These are phyloP conservation scores for Pentalonia nigronervosa DNA, from an alignment of 1,140 invertebrate species.

Conservation along the genomic window DNA sequence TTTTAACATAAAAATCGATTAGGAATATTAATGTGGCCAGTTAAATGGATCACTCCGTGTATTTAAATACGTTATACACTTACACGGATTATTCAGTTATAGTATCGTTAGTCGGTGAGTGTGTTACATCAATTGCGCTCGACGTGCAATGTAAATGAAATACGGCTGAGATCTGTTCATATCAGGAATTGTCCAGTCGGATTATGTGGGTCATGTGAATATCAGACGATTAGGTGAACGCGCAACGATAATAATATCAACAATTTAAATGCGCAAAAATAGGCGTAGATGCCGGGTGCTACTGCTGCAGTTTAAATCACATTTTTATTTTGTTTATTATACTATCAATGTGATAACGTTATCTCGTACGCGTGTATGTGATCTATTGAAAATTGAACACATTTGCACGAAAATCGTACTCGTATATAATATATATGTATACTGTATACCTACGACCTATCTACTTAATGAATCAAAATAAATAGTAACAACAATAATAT, in stretches of 20 bases:
- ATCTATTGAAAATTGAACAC: not conserved
- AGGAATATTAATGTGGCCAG: not conserved
- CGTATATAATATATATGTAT: not conserved
- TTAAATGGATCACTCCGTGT: not conserved
- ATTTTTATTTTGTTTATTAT: not conserved
- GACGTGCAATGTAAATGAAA: not conserved
- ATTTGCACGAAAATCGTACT: not conserved
- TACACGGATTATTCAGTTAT: not conserved
- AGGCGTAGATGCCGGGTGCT: not conserved
- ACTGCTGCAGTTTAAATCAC: conserved; percentile 4
- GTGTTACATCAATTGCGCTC: not conserved
- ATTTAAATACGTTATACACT: not conserved
- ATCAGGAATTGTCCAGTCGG: conserved; percentile 8
- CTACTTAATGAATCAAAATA: not conserved
- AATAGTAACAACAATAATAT: conserved; percentile 12
- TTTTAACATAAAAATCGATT: not conserved
- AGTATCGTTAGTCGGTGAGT: not conserved
- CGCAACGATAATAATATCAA: not conserved
- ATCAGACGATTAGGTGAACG: conserved; percentile 17
- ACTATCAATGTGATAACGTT: not conserved
- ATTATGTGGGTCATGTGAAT: conserved; percentile 38
- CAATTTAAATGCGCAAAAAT: not conserved
- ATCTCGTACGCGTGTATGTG: not conserved
- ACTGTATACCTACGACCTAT: no score
- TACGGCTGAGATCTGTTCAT: not conserved